phyloP scores from a whole-genome alignment of 92 coral and sea anemone species.

The Meandrina meandrites region DNA sequence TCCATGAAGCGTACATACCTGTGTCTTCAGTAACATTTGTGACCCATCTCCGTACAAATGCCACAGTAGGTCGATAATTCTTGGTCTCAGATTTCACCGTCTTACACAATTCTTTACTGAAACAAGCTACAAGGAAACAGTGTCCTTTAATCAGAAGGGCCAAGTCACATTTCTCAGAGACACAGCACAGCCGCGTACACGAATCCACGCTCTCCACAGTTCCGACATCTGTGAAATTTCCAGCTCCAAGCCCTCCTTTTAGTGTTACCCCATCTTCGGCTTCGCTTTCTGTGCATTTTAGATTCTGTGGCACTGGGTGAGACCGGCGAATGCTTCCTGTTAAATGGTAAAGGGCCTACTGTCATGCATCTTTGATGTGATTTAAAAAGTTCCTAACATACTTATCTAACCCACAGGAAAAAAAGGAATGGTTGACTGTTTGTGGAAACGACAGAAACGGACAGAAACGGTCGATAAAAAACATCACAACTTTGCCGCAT shows the following conservation, averaged over 20 bases:
- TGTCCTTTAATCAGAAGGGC: slow-evolving; percentile 81
- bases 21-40: slow-evolving; percentile 79
- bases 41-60: slow-evolving; percentile 77
- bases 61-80: slow-evolving; percentile 81
- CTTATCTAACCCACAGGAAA: too few relatives aligned
- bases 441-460: too few relatives aligned
- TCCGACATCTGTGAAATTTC: slow-evolving; percentile 95
- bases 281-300: slow-evolving; percentile 78
- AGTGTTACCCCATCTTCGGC: slow-evolving; percentile 88
- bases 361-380: neutral
- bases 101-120: slow-evolving; percentile 79
- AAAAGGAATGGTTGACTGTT: too few relatives aligned
- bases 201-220: slow-evolving; percentile 82
- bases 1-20: slow-evolving; percentile 53
- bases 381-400: neutral
- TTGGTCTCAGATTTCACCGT: slow-evolving; percentile 82
- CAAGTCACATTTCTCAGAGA: slow-evolving; percentile 88
- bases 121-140: slow-evolving; percentile 91
- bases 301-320: slow-evolving; percentile 78
- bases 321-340: slow-evolving; percentile 50
- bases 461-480: too few relatives aligned
- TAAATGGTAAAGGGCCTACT: neutral
- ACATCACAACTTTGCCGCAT: too few relatives aligned
- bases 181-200: slow-evolving; percentile 93
- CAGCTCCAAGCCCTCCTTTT: slow-evolving; percentile 88